Percentiles rank a stretch among this genome's conserved stretches.
Conservation (phyloP, 2,888 invertebrate species). For the Drosophila hamatofila region DNA sequence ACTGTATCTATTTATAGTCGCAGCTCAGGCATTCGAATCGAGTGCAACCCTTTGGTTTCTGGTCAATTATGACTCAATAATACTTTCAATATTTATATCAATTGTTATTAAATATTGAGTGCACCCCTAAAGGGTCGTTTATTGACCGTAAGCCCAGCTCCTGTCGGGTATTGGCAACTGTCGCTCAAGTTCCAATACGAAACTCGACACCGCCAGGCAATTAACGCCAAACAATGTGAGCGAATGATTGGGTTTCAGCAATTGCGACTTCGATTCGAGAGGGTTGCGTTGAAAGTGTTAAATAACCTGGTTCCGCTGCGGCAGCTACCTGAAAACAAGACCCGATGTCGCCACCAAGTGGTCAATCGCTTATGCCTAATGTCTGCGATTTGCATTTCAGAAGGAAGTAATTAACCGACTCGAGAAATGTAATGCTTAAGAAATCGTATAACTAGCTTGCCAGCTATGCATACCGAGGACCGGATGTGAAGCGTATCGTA, state of each 20-base stretch:
- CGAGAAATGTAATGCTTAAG: conserved; percentile 41
- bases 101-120: conserved; percentile 80
- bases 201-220: conserved; percentile 70
- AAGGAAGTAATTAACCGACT: conserved; percentile 61
- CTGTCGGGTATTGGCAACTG: conserved; percentile 27
- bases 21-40: conserved; percentile 3
- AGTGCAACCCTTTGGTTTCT: conserved; percentile 27
- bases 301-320: conserved; percentile 68
- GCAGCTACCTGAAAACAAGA: not conserved
- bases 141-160: conserved; percentile 35
- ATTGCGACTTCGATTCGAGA: conserved; percentile 31
- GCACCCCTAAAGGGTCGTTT: conserved; percentile 50
- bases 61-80: conserved; percentile 71
- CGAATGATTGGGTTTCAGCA: conserved; percentile 70
- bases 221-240: conserved; percentile 54
- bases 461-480: conserved; percentile 37
- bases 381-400: conserved; percentile 50
- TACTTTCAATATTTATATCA: conserved; percentile 78
- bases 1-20: not conserved
- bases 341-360: conserved; percentile 21
- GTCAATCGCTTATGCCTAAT: conserved; percentile 38
- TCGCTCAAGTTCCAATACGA: conserved; percentile 33
- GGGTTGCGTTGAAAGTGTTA: conserved; percentile 50
- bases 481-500: conserved; percentile 54
- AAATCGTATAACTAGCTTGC: conserved; percentile 67